Conservation (phyloP, 2,113 vertebrate species). For the Apus apus region DNA sequence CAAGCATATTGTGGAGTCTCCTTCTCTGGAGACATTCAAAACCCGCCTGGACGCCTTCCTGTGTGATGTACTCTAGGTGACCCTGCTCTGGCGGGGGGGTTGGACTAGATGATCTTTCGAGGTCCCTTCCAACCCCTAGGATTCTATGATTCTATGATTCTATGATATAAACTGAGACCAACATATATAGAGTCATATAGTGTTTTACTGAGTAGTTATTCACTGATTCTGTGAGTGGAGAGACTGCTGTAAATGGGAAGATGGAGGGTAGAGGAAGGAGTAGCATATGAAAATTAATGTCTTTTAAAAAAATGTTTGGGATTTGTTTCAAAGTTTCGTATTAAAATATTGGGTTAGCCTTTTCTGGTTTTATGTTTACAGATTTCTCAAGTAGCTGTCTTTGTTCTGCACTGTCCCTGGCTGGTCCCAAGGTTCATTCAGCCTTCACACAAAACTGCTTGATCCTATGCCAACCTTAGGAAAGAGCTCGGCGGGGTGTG, state of each 20-base stretch:
- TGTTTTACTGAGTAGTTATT: background rate
- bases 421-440: background rate
- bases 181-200: background rate
- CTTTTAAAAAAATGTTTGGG: background rate
- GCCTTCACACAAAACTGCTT: background rate
- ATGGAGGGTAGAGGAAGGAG: background rate
- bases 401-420: background rate
- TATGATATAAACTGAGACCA: background rate
- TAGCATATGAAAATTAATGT: background rate
- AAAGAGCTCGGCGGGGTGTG: background rate
- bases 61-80: too few species aligned
- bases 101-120: too few species aligned
- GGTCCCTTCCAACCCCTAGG: too few species aligned
- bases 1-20: too few species aligned
- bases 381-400: background rate
- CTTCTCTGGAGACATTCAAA: too few species aligned
- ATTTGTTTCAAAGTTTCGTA: background rate
- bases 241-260: background rate
- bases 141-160: too few species aligned
- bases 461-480: background rate
- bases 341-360: background rate
- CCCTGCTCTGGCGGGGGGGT: too few species aligned
- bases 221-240: background rate
- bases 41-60: too few species aligned
- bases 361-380: background rate